Evolutionary conservation across 2,113 vertebrate species (phyloP).

Genomic region (Puntigrus tetrazona): DNA sequence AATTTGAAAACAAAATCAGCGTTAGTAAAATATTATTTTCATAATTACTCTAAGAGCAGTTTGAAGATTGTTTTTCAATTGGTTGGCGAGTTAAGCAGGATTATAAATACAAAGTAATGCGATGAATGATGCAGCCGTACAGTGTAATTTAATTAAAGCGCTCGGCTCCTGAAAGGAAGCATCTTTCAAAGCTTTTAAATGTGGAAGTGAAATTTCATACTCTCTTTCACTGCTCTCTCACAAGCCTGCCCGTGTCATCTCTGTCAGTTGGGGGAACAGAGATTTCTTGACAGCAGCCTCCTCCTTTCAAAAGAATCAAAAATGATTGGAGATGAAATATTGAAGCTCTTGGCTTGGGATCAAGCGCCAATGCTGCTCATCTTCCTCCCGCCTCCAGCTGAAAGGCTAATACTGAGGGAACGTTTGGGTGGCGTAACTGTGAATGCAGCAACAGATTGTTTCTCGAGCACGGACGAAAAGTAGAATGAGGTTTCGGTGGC

Average conservation of each 20-base stretch:
- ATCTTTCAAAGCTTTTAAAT: conserved; percentile 44
- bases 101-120: conserved; percentile 6
- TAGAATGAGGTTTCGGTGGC: not conserved
- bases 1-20: conserved; percentile 14
- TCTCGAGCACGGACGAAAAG: not conserved
- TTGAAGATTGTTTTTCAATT: conserved; percentile 29
- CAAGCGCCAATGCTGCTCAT: conserved; percentile 44
- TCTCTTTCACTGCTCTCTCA: conserved; percentile 12
- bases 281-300: conserved; percentile 35
- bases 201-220: conserved; percentile 48
- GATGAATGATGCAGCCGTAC: conserved; percentile 12
- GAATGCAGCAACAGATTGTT: conserved; percentile 50
- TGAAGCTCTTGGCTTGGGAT: conserved; percentile 37
- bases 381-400: conserved; percentile 47
- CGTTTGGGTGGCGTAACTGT: conserved; percentile 17
- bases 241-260: conserved; percentile 34
- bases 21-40: conserved; percentile 11
- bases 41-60: conserved; percentile 20
- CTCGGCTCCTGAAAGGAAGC: conserved; percentile 23
- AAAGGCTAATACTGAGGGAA: conserved; percentile 25
- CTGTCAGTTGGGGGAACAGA: conserved; percentile 13
- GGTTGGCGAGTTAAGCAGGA: conserved; percentile 16
- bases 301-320: conserved; percentile 43
- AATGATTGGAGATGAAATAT: conserved; percentile 55
- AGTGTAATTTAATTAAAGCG: conserved; percentile 33